A percentile compares a stretch with the other conserved stretches of the same genome.
phyloP scores from a whole-genome alignment of 2,797 vertebrate genomes.

The Molossus molossus region DNA sequence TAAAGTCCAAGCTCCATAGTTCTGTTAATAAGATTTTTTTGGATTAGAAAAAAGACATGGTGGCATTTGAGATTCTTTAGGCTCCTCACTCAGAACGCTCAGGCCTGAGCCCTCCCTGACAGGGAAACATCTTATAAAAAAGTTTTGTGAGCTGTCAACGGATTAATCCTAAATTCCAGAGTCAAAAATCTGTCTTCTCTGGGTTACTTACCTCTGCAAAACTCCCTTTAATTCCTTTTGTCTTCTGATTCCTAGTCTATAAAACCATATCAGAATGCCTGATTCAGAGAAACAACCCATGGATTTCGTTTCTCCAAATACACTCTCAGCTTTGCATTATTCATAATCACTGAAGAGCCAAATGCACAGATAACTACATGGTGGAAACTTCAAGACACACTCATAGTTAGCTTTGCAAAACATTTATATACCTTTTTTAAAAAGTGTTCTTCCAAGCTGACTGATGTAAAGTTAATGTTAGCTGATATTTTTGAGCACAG shows the following conservation, averaged over 20 bases:
- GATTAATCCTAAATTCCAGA: conserved; percentile 58
- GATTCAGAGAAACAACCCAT: conserved; percentile 48
- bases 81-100: neutral
- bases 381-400: neutral
- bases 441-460: neutral
- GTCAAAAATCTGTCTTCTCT: conserved; percentile 27
- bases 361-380: neutral
- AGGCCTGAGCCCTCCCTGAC: neutral
- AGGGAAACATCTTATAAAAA: neutral
- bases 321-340: conserved; percentile 18
- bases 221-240: conserved; percentile 56
- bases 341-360: neutral
- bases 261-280: conserved; percentile 35
- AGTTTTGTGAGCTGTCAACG: conserved; percentile 23
- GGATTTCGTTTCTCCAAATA: conserved; percentile 67
- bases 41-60: neutral
- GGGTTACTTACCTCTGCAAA: conserved; percentile 44
- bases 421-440: conserved; percentile 52
- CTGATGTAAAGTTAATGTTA: conserved; percentile 14
- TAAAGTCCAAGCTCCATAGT: neutral
- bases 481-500: conserved; percentile 33
- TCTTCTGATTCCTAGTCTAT: conserved; percentile 68
- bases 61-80: conserved; percentile 35
- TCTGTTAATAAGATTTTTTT: conserved; percentile 4
- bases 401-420: conserved; percentile 39